phyloP scores from a whole-genome alignment of 2,888 invertebrate genomes.

The Tetropium fuscum region DNA sequence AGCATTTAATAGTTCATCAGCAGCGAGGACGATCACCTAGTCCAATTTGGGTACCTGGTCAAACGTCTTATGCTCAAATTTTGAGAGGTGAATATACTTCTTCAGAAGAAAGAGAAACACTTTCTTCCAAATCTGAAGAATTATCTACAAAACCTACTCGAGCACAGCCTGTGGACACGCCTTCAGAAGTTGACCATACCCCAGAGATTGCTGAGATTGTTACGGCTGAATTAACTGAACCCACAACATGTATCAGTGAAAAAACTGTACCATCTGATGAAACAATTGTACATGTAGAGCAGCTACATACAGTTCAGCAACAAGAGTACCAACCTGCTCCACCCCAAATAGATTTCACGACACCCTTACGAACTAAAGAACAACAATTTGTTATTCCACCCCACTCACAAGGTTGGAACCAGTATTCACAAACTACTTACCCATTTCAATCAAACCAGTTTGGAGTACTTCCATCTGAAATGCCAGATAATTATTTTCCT shows the following conservation, averaged over 20 bases:
- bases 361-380: conserved; percentile 13
- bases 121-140: conserved; percentile 14
- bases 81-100: conserved; percentile 71
- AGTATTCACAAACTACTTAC: conserved; percentile 51
- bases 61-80: conserved; percentile 84
- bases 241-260: conserved; percentile 1
- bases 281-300: too few relatives aligned
- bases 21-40: conserved; percentile 72
- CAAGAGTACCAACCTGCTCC: conserved; percentile 16
- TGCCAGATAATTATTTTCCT: conserved; percentile 39
- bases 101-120: conserved; percentile 35
- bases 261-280: too few relatives aligned
- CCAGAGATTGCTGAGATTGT: conserved; percentile 3
- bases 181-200: conserved; percentile 2
- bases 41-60: conserved; percentile 81
- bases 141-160: conserved; percentile 10
- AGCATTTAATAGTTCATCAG: conserved; percentile 21
- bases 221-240: background rate
- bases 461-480: conserved; percentile 14
- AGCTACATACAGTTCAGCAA: background rate
- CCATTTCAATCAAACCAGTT: conserved; percentile 35
- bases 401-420: conserved; percentile 48
- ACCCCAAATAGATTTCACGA: conserved; percentile 23
- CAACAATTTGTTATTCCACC: conserved; percentile 32
- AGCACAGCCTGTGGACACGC: conserved; percentile 10